Evolutionary conservation across 2,888 invertebrate species (phyloP).

Genomic region (Diplazon laetatorius): DNA sequence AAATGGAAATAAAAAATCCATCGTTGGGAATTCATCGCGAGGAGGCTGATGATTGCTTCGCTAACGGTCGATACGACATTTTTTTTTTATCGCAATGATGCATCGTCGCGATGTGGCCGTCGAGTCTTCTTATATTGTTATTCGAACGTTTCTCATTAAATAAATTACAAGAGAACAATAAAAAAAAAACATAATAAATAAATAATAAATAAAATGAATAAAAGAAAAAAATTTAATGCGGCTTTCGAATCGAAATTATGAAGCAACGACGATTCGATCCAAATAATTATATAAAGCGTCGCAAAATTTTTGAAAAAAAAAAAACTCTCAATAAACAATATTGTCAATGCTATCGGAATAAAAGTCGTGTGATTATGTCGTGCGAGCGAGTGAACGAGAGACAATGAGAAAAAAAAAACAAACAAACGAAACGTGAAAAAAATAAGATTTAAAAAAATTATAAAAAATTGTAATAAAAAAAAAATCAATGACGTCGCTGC

Average conservation of each 20-base stretch:
- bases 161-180: constrained; percentile 17
- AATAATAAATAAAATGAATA: not conserved
- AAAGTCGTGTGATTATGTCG: constrained; percentile 56
- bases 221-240: constrained; percentile 36
- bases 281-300: constrained; percentile 38
- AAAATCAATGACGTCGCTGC: constrained; percentile 50
- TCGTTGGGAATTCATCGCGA: constrained; percentile 48
- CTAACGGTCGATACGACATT: constrained; percentile 19
- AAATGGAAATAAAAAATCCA: not conserved
- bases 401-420: constrained; percentile 35
- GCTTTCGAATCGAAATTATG: constrained; percentile 41
- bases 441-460: constrained; percentile 39
- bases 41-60: constrained; percentile 25
- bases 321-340: constrained; percentile 56
- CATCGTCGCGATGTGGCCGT: constrained; percentile 8
- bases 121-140: constrained; percentile 29
- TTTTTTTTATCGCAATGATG: constrained; percentile 11
- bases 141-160: constrained; percentile 35
- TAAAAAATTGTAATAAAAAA: constrained; percentile 19
- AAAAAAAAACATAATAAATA: not conserved
- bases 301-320: constrained; percentile 47
- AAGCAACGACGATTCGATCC: constrained; percentile 48
- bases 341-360: constrained; percentile 70
- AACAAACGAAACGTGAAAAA: constrained; percentile 24
- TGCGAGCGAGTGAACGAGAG: constrained; percentile 35